Evolutionary conservation across 2,113 vertebrate species (phyloP).

Genomic region (Cynocephalus volans): DNA sequence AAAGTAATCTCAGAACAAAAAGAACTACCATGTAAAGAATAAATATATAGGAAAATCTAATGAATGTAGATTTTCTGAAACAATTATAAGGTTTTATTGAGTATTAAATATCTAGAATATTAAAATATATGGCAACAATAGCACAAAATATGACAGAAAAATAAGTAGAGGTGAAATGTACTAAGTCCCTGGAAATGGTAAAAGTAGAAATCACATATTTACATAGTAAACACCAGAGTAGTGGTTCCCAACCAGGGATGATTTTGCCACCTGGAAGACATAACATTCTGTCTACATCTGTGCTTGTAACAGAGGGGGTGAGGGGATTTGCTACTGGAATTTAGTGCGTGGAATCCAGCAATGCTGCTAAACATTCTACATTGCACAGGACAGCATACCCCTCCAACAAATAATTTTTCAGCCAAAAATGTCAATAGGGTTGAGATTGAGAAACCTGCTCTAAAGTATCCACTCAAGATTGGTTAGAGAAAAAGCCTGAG

Average conservation of each 20-base stretch:
- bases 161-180: background rate
- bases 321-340: no score
- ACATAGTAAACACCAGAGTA: background rate
- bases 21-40: no score
- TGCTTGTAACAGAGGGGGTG: no score
- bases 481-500: background rate
- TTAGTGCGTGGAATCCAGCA: no score
- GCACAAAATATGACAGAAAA: background rate
- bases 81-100: background rate
- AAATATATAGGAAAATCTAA: background rate
- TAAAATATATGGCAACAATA: background rate
- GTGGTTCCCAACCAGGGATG: background rate
- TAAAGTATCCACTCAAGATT: background rate
- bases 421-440: background rate
- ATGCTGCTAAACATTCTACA: no score
- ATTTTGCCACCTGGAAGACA: background rate
- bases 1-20: background rate
- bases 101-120: background rate
- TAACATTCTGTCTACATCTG: background rate
- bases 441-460: background rate
- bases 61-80: background rate
- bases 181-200: background rate
- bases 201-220: background rate
- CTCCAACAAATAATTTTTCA: background rate
- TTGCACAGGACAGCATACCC: background rate